Evolutionary conservation across 1,140 invertebrate genomes (phyloP).

Genomic region (Oncopodura yosiiana): DNA sequence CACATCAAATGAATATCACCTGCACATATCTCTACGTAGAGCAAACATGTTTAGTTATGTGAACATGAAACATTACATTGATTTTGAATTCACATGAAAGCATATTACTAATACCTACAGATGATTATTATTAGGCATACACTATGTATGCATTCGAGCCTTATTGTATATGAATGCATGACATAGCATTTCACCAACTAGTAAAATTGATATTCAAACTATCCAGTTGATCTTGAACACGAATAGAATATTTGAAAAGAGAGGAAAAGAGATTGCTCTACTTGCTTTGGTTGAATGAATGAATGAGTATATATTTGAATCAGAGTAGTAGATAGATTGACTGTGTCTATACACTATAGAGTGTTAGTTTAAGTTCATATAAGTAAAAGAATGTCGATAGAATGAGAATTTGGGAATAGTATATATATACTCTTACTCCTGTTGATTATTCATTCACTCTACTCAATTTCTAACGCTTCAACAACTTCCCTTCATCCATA

Average conservation of each 20-base stretch:
- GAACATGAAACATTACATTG: too few relatives aligned
- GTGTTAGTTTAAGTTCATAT: background rate
- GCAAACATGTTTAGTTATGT: too few relatives aligned
- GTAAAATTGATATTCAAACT: too few relatives aligned
- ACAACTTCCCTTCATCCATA: background rate
- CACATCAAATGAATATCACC: too few relatives aligned
- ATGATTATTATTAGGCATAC: too few relatives aligned
- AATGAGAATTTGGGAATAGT: background rate
- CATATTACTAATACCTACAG: too few relatives aligned
- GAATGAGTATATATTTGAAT: background rate
- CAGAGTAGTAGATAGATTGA: slow-evolving; percentile 4
- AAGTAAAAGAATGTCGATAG: background rate
- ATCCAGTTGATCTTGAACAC: background rate
- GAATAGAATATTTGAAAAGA: slow-evolving; percentile 3
- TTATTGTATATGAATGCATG: too few relatives aligned
- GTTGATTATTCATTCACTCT: slow-evolving; percentile 13
- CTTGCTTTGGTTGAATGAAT: slow-evolving; percentile 1
- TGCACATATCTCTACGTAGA: too few relatives aligned
- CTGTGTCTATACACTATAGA: background rate
- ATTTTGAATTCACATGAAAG: too few relatives aligned
- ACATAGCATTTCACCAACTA: too few relatives aligned
- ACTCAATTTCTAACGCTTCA: slow-evolving; percentile 16
- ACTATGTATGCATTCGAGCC: too few relatives aligned
- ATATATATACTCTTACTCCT: background rate
- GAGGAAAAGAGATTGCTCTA: too few relatives aligned